These are phyloP conservation scores for Typhlomys cinereus DNA, from an alignment of 2,113 vertebrate species.

Conservation along the genomic window DNA sequence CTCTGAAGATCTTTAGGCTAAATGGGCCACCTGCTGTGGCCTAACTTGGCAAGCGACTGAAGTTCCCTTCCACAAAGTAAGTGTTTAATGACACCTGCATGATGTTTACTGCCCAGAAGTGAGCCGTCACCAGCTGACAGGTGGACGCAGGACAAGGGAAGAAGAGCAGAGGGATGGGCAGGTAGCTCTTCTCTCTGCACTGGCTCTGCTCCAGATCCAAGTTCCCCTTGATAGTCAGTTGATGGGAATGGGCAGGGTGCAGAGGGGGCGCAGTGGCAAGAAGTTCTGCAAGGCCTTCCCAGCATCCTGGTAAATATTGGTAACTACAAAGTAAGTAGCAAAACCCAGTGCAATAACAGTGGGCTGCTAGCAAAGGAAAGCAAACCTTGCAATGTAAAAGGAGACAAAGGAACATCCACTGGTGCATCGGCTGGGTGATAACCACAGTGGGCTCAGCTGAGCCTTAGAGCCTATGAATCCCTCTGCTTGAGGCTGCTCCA, in stretches of 20 bases:
- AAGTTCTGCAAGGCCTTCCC: neutral
- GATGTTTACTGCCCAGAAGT: neutral
- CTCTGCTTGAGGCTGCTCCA: neutral
- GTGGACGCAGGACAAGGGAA: neutral
- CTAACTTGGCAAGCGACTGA: neutral
- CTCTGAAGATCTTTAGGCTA: slow-evolving; percentile 5
- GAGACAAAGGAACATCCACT: neutral
- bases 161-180: neutral
- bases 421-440: neutral
- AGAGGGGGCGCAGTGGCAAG: neutral
- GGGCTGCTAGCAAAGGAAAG: neutral
- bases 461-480: neutral
- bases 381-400: neutral
- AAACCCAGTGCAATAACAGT: neutral
- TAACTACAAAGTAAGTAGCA: neutral
- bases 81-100: neutral
- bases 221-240: neutral
- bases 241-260: no score
- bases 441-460: neutral
- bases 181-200: neutral
- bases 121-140: neutral
- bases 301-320: neutral
- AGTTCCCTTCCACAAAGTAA: neutral
- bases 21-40: neutral
- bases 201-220: neutral